Evolutionary conservation across 2,797 vertebrate species (phyloP).

Genomic region (Chanos chanos): DNA sequence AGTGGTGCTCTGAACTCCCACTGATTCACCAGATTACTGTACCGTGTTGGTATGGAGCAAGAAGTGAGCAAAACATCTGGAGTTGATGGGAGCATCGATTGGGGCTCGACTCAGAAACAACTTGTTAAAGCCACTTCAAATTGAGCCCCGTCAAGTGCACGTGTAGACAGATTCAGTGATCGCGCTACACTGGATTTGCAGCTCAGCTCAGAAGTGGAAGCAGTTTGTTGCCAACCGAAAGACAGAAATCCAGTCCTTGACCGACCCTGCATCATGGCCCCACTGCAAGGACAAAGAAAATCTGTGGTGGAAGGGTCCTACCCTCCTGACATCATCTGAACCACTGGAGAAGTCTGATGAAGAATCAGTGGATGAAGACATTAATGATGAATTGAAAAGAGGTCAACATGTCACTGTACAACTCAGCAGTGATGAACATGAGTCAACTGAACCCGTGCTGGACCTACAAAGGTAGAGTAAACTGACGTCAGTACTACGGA

Average conservation of each 20-base stretch:
- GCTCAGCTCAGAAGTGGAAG: conserved; percentile 16
- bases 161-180: conserved; percentile 40
- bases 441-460: too few relatives aligned
- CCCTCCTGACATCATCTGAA: not conserved
- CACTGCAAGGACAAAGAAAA: conserved; percentile 16
- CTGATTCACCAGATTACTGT: conserved; percentile 5
- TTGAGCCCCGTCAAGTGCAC: conserved; percentile 12
- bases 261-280: conserved; percentile 20
- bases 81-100: conserved; percentile 37
- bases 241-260: conserved; percentile 33
- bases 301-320: not conserved
- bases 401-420: not conserved
- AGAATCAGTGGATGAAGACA: not conserved
- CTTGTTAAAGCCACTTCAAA: too few relatives aligned
- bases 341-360: not conserved
- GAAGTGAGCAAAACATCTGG: not conserved
- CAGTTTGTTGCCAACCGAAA: conserved; percentile 35
- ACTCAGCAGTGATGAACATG: not conserved
- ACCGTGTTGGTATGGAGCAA: not conserved
- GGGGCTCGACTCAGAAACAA: too few relatives aligned
- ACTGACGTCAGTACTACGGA: too few relatives aligned
- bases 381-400: not conserved
- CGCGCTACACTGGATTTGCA: conserved; percentile 21
- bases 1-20: not conserved
- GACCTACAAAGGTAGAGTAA: not conserved